Evolutionary conservation across 2,888 invertebrate genomes (phyloP).

Genomic region (Eupithecia insigniata): DNA sequence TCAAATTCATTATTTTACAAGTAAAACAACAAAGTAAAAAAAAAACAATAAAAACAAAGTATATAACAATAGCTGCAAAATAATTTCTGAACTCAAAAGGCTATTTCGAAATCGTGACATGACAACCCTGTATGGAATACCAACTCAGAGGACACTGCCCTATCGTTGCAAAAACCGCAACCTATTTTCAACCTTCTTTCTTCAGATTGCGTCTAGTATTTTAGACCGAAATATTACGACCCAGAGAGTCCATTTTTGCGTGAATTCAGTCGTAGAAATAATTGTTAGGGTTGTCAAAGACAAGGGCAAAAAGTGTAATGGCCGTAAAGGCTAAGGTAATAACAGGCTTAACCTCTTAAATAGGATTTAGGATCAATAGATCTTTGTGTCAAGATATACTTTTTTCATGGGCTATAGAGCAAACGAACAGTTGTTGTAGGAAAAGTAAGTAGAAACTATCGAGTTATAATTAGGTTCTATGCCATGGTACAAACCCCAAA

Average conservation of each 20-base stretch:
- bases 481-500: too few species aligned
- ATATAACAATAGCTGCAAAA: constrained; percentile 33
- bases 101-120: constrained; percentile 62
- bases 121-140: constrained; percentile 75
- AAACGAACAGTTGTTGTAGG: background rate
- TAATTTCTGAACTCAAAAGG: constrained; percentile 43
- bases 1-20: background rate
- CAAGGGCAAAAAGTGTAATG: constrained; percentile 75
- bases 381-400: constrained; percentile 7
- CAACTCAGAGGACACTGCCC: constrained; percentile 77
- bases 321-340: constrained; percentile 67
- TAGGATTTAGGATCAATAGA: constrained; percentile 8
- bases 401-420: constrained; percentile 37
- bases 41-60: background rate
- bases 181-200: constrained; percentile 43
- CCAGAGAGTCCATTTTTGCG: constrained; percentile 52
- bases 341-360: background rate
- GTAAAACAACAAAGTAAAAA: background rate
- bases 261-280: constrained; percentile 1
- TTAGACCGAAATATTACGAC: constrained; percentile 50
- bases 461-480: too few species aligned
- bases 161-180: constrained; percentile 55
- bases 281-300: constrained; percentile 64
- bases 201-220: constrained; percentile 31
- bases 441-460: too few species aligned